A percentile compares a stretch with the other conserved stretches of the same genome.
Conservation (phyloP, 2,797 vertebrate species). For the Sebastes iracundus region DNA sequence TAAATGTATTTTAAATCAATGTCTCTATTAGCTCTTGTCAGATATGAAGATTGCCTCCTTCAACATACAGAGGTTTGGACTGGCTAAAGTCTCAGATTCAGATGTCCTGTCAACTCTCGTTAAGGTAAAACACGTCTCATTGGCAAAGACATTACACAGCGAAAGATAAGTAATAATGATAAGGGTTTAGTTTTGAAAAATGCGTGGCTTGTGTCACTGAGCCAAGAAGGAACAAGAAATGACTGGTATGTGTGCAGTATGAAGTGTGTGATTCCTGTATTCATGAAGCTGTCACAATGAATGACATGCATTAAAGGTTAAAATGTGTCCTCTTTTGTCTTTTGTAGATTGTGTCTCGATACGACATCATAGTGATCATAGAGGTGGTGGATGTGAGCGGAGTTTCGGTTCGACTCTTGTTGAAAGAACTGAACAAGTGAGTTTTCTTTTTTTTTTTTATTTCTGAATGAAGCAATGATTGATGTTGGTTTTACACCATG, state of each 20-base stretch:
- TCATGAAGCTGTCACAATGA: fast-evolving
- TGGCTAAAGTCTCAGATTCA: conserved; percentile 63
- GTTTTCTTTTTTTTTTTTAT: neutral
- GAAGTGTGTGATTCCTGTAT: neutral
- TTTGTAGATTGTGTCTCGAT: conserved; percentile 71
- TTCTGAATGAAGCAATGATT: neutral
- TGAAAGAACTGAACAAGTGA: conserved; percentile 74
- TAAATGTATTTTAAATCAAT: neutral
- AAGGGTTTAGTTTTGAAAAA: neutral
- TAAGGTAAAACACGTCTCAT: conserved; percentile 54
- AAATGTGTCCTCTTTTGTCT: neutral
- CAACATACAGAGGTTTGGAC: conserved; percentile 66
- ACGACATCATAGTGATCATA: conserved; percentile 77
- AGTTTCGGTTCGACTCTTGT: conserved; percentile 51
- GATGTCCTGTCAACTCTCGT: conserved; percentile 63
- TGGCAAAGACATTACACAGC: neutral
- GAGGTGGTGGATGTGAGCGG: conserved; percentile 74
- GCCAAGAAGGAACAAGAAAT: neutral
- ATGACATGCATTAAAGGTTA: neutral
- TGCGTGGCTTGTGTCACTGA: neutral
- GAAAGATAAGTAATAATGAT: neutral
- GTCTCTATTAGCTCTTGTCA: neutral
- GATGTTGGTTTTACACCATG: neutral
- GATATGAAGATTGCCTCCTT: conserved; percentile 70
- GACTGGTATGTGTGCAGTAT: neutral